Conservation (phyloP, 2,797 vertebrate species). For the Trematomus bernacchii region DNA sequence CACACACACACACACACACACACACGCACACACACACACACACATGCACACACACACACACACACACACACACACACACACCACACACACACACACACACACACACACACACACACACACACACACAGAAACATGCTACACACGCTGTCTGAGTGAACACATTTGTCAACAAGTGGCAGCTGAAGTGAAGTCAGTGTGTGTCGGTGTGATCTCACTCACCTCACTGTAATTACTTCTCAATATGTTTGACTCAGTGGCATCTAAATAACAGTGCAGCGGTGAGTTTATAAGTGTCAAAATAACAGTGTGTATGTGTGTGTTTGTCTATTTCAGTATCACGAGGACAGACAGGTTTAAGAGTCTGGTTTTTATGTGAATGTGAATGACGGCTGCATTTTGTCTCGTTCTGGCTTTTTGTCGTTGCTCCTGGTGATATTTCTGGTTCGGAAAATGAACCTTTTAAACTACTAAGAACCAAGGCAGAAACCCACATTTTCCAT, state of each 20-base stretch:
- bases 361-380: not conserved
- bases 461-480: not conserved
- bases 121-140: conserved; percentile 8
- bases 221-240: conserved; percentile 68
- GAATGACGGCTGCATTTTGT: conserved; percentile 4
- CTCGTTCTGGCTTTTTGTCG: not conserved
- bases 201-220: conserved; percentile 42
- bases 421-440: not conserved
- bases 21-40: too few relatives aligned
- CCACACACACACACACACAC: conserved; percentile 20
- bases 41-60: too few relatives aligned
- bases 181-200: conserved; percentile 22
- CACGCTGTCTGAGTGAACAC: conserved; percentile 22
- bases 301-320: conserved; percentile 30
- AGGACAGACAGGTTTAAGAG: conserved; percentile 12
- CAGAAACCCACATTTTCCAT: not conserved
- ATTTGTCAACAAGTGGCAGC: conserved; percentile 31
- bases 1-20: too few relatives aligned
- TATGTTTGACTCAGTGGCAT: conserved; percentile 53
- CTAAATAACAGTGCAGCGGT: conserved; percentile 62
- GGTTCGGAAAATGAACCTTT: not conserved
- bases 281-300: conserved; percentile 60
- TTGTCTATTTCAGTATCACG: conserved; percentile 41
- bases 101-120: conserved; percentile 1
- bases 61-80: conserved; percentile 30